These are phyloP conservation scores for Gambusia yucatana DNA, from an alignment of 2,797 vertebrate genomes.

Conservation along the genomic window DNA sequence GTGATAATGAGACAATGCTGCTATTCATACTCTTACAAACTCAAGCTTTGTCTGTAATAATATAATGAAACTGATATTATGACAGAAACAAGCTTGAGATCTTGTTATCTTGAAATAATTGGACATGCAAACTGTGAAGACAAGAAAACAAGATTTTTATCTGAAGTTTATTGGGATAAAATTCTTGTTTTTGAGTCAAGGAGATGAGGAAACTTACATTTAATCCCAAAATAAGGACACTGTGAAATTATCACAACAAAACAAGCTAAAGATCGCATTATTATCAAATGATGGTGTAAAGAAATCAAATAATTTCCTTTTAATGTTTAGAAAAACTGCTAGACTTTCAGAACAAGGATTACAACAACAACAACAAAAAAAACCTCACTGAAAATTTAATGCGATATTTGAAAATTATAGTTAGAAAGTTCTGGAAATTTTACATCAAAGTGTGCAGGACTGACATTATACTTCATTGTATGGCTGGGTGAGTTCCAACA, in stretches of 20 bases:
- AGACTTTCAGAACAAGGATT: not conserved
- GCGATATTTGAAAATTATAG: not conserved
- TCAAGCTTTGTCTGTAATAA: not conserved
- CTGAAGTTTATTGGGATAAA: not conserved
- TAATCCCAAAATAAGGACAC: not conserved
- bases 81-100: not conserved
- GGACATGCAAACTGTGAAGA: not conserved
- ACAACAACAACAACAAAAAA: too few species aligned
- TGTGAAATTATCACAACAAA: not conserved
- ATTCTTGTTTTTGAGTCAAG: not conserved
- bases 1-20: not conserved
- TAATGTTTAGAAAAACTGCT: not conserved
- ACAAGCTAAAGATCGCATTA: not conserved
- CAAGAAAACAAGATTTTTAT: not conserved
- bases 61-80: not conserved
- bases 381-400: not conserved
- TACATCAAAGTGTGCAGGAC: not conserved
- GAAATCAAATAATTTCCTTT: not conserved
- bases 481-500: constrained; percentile 10
- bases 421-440: not conserved
- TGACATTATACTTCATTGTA: not conserved
- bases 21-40: not conserved
- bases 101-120: not conserved
- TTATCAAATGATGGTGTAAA: not conserved
- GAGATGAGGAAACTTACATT: not conserved